Base-by-base conservation (phyloP, 2,797 vertebrate species). In the Setipinna tenuifilis region DNA sequence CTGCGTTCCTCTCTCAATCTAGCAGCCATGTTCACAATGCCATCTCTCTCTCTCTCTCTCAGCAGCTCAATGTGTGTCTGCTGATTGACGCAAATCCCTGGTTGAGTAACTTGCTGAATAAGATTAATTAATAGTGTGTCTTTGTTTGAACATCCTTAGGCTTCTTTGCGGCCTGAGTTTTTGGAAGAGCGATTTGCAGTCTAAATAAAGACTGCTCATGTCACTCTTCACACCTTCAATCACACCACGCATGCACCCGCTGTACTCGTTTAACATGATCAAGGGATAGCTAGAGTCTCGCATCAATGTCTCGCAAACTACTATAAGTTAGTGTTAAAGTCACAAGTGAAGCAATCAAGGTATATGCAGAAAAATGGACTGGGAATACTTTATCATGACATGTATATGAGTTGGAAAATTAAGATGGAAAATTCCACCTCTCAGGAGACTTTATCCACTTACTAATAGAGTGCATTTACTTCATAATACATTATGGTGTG, bases 1-100 rank as follows among this genome's bases (percentile, higher is more conserved):
- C 85, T 90, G 90, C 90, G 89, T 92, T 93, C 50, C 50, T 93
- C 94, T 91, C 89, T 91, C 86, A 83, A 21, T 19, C 59, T 14
- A 88, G 44, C 25, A 84, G 41, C 28, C 1, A 35, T n/a, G 71
- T 78, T 83, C 19, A 54, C 50, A 54, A 2, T 54, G 14, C 3
- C 50, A 54, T 54, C 50, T 54, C 50, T 54, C 50, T 54, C 50
- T 54, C 50, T 54, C 50, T 54, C 17, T 78, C 6, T 68, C 5
- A 35, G 14, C 7, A 19, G 7, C 50, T 54, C 31, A 7, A 14
- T 6, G 35, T 9, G 16, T n/a, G 71, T 12, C 16, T 78, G 35
- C 71, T 21, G 71, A 35, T 9, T 78, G 9, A 78, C 2, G 19
- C 31, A 75, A 75, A 75, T 75, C 28, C 31, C 14, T 75, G 62